These are phyloP conservation scores for Agrochola litura DNA, from an alignment of 2,888 invertebrate species.

Conservation along the genomic window DNA sequence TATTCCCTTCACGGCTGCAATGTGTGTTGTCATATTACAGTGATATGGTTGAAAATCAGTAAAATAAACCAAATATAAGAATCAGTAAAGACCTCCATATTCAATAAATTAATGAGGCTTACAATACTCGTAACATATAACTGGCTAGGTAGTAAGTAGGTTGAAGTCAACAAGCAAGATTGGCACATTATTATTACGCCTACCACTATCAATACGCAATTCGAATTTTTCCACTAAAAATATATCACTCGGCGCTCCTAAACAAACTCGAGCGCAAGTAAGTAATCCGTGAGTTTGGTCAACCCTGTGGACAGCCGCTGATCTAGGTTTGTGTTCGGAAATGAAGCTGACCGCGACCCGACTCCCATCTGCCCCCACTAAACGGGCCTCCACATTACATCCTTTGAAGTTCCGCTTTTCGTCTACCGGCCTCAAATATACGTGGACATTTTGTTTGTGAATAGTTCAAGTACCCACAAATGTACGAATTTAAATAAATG, in stretches of 20 bases:
- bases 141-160: not conserved
- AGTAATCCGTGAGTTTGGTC: constrained; percentile 40
- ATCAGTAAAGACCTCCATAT: not conserved
- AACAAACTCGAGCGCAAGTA: constrained; percentile 50
- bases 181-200: not conserved
- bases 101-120: too few relatives aligned
- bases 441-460: constrained; percentile 70
- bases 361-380: constrained; percentile 60
- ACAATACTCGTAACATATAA: too few relatives aligned
- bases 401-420: constrained; percentile 75
- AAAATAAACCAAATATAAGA: not conserved
- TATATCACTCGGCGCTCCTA: constrained; percentile 5
- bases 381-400: constrained; percentile 68
- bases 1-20: too few relatives aligned
- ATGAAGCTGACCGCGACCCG: constrained; percentile 70
- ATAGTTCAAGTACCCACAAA: constrained; percentile 62
- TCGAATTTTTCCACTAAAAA: not conserved
- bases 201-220: not conserved
- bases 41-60: not conserved
- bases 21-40: not conserved
- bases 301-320: constrained; percentile 60
- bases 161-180: not conserved
- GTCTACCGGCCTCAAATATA: constrained; percentile 66
- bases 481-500: constrained; percentile 60
- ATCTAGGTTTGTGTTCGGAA: constrained; percentile 68